These are phyloP conservation scores for Entomyzon cyanotis DNA, from an alignment of 2,113 vertebrate genomes.

Conservation along the genomic window DNA sequence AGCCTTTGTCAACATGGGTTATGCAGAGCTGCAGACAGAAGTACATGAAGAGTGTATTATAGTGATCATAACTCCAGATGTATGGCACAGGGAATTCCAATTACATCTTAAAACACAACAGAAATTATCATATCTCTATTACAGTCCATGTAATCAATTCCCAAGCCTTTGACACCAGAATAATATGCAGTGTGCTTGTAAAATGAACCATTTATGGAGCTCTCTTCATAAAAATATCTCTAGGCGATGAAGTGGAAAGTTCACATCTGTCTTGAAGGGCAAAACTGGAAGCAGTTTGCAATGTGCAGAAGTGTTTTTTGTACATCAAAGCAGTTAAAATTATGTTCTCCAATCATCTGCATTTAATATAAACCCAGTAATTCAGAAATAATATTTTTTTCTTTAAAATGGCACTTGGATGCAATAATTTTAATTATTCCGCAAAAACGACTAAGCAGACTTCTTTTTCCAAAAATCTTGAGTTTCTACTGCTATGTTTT, in stretches of 20 bases:
- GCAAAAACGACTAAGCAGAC: not conserved
- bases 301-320: not conserved
- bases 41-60: not conserved
- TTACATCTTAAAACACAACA: not conserved
- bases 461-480: not conserved
- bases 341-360: not conserved
- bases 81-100: not conserved
- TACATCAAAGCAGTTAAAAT: not conserved
- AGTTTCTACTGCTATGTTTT: not conserved
- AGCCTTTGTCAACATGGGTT: not conserved
- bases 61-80: not conserved
- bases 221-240: slow-evolving; percentile 1
- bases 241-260: slow-evolving; percentile 51
- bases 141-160: not conserved
- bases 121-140: not conserved
- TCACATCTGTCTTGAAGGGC: slow-evolving; percentile 62
- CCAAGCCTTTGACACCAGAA: not conserved
- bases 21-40: not conserved
- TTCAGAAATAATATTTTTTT: not conserved
- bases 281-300: slow-evolving; percentile 28
- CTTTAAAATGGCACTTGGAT: not conserved
- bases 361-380: not conserved
- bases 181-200: not conserved
- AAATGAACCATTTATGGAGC: slow-evolving; percentile 36
- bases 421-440: not conserved